Evolutionary conservation across 2,797 vertebrate species (phyloP), one percentile per base, ranked within the genome.

Genomic region (Labeo calbasu): DNA sequence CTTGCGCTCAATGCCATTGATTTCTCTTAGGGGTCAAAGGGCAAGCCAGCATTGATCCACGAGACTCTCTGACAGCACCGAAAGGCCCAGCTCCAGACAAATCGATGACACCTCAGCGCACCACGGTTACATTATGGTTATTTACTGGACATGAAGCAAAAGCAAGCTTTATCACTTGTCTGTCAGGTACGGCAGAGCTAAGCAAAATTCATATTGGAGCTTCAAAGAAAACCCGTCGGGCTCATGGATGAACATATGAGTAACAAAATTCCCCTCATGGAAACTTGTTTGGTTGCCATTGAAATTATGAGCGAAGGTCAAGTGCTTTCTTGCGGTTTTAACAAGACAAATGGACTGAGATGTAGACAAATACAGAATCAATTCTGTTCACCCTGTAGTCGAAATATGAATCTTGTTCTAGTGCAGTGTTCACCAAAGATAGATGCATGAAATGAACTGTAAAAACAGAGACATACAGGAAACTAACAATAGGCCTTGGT

Each of bases 51-150:
- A 97, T 96, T 95, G 96, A 98, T 96, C 95, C 93, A 92, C 92
- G 91, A 96, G 96, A 96, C 93, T 95, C 94, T 94, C 95, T 97
- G 96, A 97, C 94, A 95, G 95, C 95, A 92, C 91, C 90, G 91
- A 95, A 94, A 82, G 92, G 92, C 84, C 92, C 93, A 94, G 93
- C 93, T 94, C 94, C 95, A 97, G 97, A 96, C 94, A 95, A 96
- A 97, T 99, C 96, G 94, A 98, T 97, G 93, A 93, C 92, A 94
- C 91, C 92, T 94, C 94, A 93, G 94, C 96, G 94, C 96, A 92
- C 93, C 95, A 94, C 94, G 87, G 93, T 89, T 94, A 95, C 93
- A 94, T 96, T 95, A 97, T 95, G 93, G 93, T 95, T 96, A 96
- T 96, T 96, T 95, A 96, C 95, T 96, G 91, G 93, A 90, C 92